phyloP scores from a whole-genome alignment of 2,888 invertebrate genomes.

The Ganaspis brasiliensis region DNA sequence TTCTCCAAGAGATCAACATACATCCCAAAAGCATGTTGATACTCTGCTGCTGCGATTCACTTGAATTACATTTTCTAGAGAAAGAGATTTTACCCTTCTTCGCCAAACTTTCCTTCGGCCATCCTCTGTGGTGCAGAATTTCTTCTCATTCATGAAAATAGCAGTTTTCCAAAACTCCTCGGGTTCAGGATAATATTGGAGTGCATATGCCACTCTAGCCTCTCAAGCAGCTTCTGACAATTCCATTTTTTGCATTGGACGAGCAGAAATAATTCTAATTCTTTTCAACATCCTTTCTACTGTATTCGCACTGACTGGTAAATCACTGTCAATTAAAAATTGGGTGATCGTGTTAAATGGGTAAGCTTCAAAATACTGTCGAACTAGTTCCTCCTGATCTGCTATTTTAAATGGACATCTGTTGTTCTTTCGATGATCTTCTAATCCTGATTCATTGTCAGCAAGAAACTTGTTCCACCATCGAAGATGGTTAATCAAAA shows the following conservation, averaged over 20 bases:
- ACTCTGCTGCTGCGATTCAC: constrained; percentile 12
- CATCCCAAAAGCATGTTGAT: constrained; percentile 42
- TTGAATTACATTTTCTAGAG: background rate
- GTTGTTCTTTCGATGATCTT: background rate
- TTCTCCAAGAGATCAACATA: constrained; percentile 53
- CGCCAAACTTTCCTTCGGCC: constrained; percentile 34
- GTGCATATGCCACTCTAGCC: background rate
- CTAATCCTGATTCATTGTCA: background rate
- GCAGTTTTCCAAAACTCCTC: background rate
- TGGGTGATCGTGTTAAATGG: background rate
- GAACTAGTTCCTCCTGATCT: background rate
- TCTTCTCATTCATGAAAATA: constrained; percentile 17
- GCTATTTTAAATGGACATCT: background rate
- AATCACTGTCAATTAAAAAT: background rate
- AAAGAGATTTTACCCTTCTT: background rate
- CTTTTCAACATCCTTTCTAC: background rate
- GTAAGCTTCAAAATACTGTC: background rate
- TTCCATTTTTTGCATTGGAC: background rate
- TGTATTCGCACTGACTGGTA: background rate
- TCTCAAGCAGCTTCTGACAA: background rate
- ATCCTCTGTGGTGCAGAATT: constrained; percentile 31
- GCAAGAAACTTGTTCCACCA: background rate
- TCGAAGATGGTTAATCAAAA: no score
- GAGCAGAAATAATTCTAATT: background rate
- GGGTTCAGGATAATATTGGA: background rate